phyloP scores from a whole-genome alignment of 2,888 invertebrate species.

The Volucella inanis region DNA sequence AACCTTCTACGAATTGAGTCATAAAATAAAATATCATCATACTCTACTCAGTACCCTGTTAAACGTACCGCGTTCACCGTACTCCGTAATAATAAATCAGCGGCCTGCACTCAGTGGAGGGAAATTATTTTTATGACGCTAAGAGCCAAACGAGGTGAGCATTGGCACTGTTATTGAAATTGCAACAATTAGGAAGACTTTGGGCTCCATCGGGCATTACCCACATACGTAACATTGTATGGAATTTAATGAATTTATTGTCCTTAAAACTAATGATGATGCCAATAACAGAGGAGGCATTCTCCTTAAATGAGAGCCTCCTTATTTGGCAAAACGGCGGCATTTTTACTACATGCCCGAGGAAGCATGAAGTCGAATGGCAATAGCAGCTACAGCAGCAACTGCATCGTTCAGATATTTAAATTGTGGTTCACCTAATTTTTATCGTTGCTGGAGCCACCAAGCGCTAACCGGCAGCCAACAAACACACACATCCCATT shows the following conservation, averaged over 20 bases:
- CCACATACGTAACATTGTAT: conserved; percentile 66
- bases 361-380: conserved; percentile 34
- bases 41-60: background rate
- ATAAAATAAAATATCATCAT: conserved; percentile 49
- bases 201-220: conserved; percentile 18
- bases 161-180: conserved; percentile 60
- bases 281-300: conserved; percentile 62
- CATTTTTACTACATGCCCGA: conserved; percentile 45
- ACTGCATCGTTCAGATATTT: conserved; percentile 57
- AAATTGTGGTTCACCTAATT: conserved; percentile 73
- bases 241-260: conserved; percentile 74
- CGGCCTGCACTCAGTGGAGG: conserved; percentile 27
- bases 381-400: conserved; percentile 5
- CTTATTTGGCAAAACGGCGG: conserved; percentile 64
- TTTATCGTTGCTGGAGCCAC: conserved; percentile 42
- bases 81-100: conserved; percentile 6
- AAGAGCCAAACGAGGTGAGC: conserved; percentile 43
- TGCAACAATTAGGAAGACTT: conserved; percentile 56
- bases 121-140: conserved; percentile 69
- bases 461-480: conserved; percentile 3
- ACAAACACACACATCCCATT: conserved; percentile 13
- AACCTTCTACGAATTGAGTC: conserved; percentile 53
- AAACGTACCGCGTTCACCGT: conserved; percentile 16
- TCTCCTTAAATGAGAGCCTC: conserved; percentile 48
- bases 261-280: conserved; percentile 71